Evolutionary conservation across 2,888 invertebrate genomes (phyloP), one percentile per base, ranked within the genome.

Genomic region (Heliconius hortense): DNA sequence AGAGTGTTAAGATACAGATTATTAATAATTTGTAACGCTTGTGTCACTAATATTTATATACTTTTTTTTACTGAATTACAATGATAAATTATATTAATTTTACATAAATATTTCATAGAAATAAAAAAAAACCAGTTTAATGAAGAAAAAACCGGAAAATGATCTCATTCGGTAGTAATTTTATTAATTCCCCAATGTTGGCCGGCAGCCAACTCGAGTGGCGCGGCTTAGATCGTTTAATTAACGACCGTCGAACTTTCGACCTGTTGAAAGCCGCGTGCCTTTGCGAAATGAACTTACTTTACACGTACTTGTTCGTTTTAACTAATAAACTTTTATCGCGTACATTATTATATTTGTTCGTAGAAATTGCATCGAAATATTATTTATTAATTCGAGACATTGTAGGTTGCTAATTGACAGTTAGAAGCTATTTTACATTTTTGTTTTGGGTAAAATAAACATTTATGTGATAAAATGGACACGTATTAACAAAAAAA

Each of bases 211-310:
- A 92, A 88, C 84, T 86, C 85, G 86, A 86, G 88, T 87, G 84
- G 86, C 87, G 85, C 86, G 89, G 88, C 90, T 91, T 89, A 90
- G 90, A 91, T 89, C 90, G 90, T 93, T 92, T 93, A 93, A 93
- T 93, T 93, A 92, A 92, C 92, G 91, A 91, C 84, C 91, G 89
- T 89, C 89, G 90, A 93, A 92, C 92, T 92, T 92, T 89, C 89
- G 90, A 93, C 93, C 93, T 93, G 93, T 93, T 93, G 93, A 93
- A 90, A 93, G 89, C 89, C 81, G 84, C 83, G 77, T 77, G 90
- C 88, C 91, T 90, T 89, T 86, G 86, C 85, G 87, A 86, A 87
- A 81, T 87, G 85, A 87, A 89, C 88, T 88, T 84, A 88, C 87
- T 90, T 89, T 85, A 87, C 89, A 88, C 87, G 89, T 89, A 86